Evolutionary conservation across 1,140 invertebrate genomes (phyloP).

Genomic region (Bradysia coprophila): DNA sequence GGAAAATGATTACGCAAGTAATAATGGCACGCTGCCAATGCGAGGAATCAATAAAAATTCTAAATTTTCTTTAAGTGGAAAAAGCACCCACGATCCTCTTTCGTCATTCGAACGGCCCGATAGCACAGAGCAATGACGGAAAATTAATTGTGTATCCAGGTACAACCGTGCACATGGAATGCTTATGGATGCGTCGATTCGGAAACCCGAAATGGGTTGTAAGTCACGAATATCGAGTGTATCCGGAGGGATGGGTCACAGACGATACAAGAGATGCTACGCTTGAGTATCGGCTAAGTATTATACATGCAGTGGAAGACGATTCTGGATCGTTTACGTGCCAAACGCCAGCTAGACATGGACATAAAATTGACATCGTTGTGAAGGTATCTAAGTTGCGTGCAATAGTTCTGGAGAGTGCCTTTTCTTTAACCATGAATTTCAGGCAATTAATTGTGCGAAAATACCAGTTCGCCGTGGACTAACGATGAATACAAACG

Average conservation of each 20-base stretch:
- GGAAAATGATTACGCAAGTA: slow-evolving; percentile 67
- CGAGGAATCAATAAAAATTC: background rate
- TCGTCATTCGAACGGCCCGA: slow-evolving; percentile 57
- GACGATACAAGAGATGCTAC: slow-evolving; percentile 58
- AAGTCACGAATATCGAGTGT: slow-evolving; percentile 49
- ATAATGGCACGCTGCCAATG: background rate
- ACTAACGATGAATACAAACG: slow-evolving; percentile 44
- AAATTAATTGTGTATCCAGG: slow-evolving; percentile 69
- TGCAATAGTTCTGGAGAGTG: too few relatives aligned
- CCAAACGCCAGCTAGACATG: slow-evolving; percentile 58
- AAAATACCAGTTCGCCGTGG: slow-evolving; percentile 43
- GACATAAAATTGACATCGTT: slow-evolving; percentile 57
- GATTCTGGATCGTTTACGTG: slow-evolving; percentile 69
- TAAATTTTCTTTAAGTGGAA: slow-evolving; percentile 37
- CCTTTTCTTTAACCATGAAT: too few relatives aligned
- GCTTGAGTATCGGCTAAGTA: slow-evolving; percentile 63
- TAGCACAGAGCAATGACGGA: slow-evolving; percentile 71
- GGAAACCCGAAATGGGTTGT: slow-evolving; percentile 70
- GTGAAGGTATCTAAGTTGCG: too few relatives aligned
- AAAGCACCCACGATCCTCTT: slow-evolving; percentile 72
- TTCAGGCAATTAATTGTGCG: slow-evolving; percentile 47
- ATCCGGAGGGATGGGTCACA: slow-evolving; percentile 64
- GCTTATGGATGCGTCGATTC: slow-evolving; percentile 65
- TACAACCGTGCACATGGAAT: slow-evolving; percentile 70
- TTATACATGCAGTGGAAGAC: slow-evolving; percentile 54